Evolutionary conservation across 2,113 vertebrate species (phyloP), one percentile per base, ranked within the genome.

Genomic region (Psephotus haematonotus): DNA sequence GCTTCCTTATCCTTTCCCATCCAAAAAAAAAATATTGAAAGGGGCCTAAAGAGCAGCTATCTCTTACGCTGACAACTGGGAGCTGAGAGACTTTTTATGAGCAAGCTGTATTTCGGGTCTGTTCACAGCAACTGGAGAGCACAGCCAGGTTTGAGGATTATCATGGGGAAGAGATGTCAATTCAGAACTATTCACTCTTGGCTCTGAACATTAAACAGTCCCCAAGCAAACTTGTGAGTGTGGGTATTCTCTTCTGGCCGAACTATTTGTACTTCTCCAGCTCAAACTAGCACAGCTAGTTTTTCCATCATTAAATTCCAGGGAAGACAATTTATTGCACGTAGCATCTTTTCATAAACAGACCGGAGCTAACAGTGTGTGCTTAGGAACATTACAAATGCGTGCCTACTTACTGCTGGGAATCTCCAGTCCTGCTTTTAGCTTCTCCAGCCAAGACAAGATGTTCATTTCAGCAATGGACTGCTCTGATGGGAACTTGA

Each of bases 361-460:
- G 44, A 18, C 24, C 3, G 2, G 84, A 65, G 91, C 90, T 90
- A 81, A 88, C 65, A 57, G 35, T 4, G 20, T 1, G 19, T 33
- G 75, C 93, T 35, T 1, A 33, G 82, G 88, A 72, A 80, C 4
- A 2, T 41, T 68, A 15, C 53, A 86, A 93, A 77, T 37, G 59
- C 16, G 10, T 7, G 12, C 17, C 83, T 68, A 97, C 98, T 98
- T 97, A 99, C 99, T 98, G 97, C 98, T 98, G 47, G 97, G 98
- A 74, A 97, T 82, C 93, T 99, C 98, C 16, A 94, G 80, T 50
- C 98, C 97, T 6, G 95, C 97, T 94, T 98, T 97, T 3, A 99
- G 88, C 78, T 94, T 98, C 93, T 98, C 97, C 88, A 99, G 96
- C 99, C 99, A 99, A 69, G 90, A 92, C 43, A 98, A 96, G 86